Conservation (phyloP, 1,140 invertebrate genomes). For the Xylocopa sonorina region DNA sequence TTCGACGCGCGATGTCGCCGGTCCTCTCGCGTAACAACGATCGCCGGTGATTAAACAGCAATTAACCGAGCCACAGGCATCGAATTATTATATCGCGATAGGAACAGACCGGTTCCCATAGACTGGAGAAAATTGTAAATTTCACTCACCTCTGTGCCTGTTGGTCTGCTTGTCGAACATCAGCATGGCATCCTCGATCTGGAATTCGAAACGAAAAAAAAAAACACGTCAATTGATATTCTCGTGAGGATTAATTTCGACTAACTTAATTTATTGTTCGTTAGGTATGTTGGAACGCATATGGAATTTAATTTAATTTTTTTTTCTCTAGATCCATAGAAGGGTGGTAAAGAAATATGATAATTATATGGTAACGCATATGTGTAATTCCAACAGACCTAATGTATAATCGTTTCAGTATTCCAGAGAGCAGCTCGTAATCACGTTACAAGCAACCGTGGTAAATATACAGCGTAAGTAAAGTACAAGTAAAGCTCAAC, state of each 20-base stretch:
- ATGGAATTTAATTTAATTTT: too few relatives aligned
- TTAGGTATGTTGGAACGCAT: too few relatives aligned
- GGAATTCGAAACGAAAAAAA: slow-evolving; percentile 85
- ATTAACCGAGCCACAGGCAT: slow-evolving; percentile 15
- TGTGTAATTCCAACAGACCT: too few relatives aligned
- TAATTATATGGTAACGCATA: too few relatives aligned
- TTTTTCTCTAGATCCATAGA: too few relatives aligned
- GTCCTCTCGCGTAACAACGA: slow-evolving; percentile 35
- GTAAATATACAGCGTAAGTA: not conserved
- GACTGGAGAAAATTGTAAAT: slow-evolving; percentile 32
- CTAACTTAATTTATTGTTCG: too few relatives aligned
- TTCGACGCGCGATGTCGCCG: slow-evolving; percentile 37
- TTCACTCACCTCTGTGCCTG: slow-evolving; percentile 98
- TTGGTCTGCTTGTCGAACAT: slow-evolving; percentile 99
- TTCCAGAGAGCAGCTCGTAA: not conserved
- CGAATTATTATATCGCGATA: slow-evolving; percentile 40
- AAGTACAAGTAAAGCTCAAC: not conserved
- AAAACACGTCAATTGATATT: slow-evolving; percentile 20
- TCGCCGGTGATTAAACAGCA: slow-evolving; percentile 40
- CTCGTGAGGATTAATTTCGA: too few relatives aligned
- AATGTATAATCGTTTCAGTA: too few relatives aligned
- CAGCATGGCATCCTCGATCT: slow-evolving; percentile 99
- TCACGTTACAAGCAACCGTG: not conserved
- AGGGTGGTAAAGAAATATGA: too few relatives aligned
- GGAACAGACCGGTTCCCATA: not conserved